These are phyloP conservation scores for Taphrorychus bicolor DNA, from an alignment of 2,888 invertebrate genomes.

Conservation along the genomic window DNA sequence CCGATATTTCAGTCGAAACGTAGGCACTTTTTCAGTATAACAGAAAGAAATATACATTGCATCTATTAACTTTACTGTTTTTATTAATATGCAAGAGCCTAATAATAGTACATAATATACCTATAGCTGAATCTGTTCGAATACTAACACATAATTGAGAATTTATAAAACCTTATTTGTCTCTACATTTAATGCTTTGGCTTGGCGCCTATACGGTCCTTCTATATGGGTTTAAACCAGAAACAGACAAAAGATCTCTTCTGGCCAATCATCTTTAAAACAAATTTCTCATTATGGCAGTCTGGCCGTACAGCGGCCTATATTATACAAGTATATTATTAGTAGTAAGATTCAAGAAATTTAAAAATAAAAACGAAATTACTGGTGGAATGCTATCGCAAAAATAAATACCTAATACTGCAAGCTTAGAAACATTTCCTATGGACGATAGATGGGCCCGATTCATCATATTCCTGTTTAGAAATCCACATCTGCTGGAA, in stretches of 20 bases:
- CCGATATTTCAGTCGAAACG: too few relatives aligned
- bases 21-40: too few relatives aligned
- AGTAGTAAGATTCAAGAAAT: neutral
- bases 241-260: too few relatives aligned
- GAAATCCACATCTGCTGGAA: slow-evolving; percentile 97
- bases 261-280: too few relatives aligned
- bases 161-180: slow-evolving; percentile 2
- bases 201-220: slow-evolving; percentile 21
- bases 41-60: too few relatives aligned
- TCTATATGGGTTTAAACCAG: neutral
- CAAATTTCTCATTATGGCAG: slow-evolving; percentile 14
- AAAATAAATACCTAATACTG: slow-evolving; percentile 12
- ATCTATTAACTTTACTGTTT: too few relatives aligned
- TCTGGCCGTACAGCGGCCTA: slow-evolving; percentile 14
- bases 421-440: slow-evolving; percentile 93
- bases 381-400: slow-evolving; percentile 21
- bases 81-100: too few relatives aligned
- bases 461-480: slow-evolving; percentile 97
- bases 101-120: too few relatives aligned
- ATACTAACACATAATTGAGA: too few relatives aligned
- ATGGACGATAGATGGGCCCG: slow-evolving; percentile 95
- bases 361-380: neutral
- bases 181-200: slow-evolving; percentile 24
- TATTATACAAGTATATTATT: slow-evolving; percentile 3
- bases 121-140: too few relatives aligned